phyloP scores from a whole-genome alignment of 2,888 invertebrate species.

The Spodoptera picta region DNA sequence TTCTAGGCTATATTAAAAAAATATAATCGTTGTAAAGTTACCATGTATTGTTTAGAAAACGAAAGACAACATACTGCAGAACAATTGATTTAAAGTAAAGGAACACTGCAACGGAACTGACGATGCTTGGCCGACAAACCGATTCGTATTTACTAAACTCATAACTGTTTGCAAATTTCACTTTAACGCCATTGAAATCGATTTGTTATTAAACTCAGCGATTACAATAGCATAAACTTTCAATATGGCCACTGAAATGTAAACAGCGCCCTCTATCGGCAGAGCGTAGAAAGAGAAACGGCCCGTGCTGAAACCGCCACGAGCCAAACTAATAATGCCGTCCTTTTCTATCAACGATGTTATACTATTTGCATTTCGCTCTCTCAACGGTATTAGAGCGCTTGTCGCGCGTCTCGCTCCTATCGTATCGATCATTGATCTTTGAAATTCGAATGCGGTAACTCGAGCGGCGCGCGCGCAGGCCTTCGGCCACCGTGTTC shows the following conservation, averaged over 20 bases:
- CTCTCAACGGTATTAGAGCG: slow-evolving; percentile 63
- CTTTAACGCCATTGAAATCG: slow-evolving; percentile 53
- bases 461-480: slow-evolving; percentile 86
- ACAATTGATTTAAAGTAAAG: slow-evolving; percentile 5
- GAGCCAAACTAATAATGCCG: slow-evolving; percentile 74
- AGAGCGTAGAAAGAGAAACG: slow-evolving; percentile 46
- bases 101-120: slow-evolving; percentile 37
- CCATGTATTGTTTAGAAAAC: background rate
- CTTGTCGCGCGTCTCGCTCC: slow-evolving; percentile 79
- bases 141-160: slow-evolving; percentile 55
- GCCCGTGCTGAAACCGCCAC: slow-evolving; percentile 78
- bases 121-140: slow-evolving; percentile 28
- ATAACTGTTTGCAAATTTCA: slow-evolving; percentile 51
- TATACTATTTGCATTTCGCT: slow-evolving; percentile 62
- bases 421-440: slow-evolving; percentile 88
- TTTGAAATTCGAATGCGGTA: slow-evolving; percentile 87
- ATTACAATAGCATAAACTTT: slow-evolving; percentile 56
- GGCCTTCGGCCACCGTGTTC: slow-evolving; percentile 75
- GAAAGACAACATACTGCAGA: background rate
- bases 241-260: slow-evolving; percentile 57
- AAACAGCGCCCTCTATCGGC: slow-evolving; percentile 77
- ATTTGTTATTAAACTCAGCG: slow-evolving; percentile 58
- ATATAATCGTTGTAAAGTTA: too few species aligned
- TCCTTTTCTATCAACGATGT: slow-evolving; percentile 61
- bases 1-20: background rate